Evolutionary conservation across 1,140 invertebrate species (phyloP).

Genomic region (Saccostrea echinata): DNA sequence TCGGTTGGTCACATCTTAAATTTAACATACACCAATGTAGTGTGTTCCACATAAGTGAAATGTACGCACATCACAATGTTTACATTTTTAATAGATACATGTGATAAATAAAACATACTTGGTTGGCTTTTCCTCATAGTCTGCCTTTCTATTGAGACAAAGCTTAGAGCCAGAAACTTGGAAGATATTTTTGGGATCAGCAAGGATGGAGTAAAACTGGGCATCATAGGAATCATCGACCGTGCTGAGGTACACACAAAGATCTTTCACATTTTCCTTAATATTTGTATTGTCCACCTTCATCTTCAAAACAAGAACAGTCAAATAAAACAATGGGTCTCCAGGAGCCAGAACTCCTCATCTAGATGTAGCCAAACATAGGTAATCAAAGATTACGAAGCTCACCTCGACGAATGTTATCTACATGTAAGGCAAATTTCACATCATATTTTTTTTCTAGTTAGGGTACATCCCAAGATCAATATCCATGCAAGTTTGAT

Average conservation of each 20-base stretch:
- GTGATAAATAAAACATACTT: constrained; percentile 48
- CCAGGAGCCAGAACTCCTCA: too few relatives aligned
- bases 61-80: too few relatives aligned
- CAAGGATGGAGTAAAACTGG: constrained; percentile 61
- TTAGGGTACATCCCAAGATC: too few relatives aligned
- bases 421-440: too few relatives aligned
- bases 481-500: too few relatives aligned
- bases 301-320: constrained; percentile 56
- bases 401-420: too few relatives aligned
- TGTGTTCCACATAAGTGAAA: too few relatives aligned
- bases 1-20: too few relatives aligned
- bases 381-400: too few relatives aligned
- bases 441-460: too few relatives aligned
- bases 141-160: constrained; percentile 56
- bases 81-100: neutral
- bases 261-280: constrained; percentile 58
- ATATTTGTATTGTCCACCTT: constrained; percentile 57
- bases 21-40: too few relatives aligned
- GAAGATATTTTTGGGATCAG: constrained; percentile 59
- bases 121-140: constrained; percentile 64
- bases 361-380: too few relatives aligned
- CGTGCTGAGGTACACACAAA: constrained; percentile 64
- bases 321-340: neutral
- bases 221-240: constrained; percentile 61
- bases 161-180: constrained; percentile 56